These are phyloP conservation scores for Bombus ignitus DNA, from an alignment of 1,140 invertebrate genomes.

Conservation along the genomic window DNA sequence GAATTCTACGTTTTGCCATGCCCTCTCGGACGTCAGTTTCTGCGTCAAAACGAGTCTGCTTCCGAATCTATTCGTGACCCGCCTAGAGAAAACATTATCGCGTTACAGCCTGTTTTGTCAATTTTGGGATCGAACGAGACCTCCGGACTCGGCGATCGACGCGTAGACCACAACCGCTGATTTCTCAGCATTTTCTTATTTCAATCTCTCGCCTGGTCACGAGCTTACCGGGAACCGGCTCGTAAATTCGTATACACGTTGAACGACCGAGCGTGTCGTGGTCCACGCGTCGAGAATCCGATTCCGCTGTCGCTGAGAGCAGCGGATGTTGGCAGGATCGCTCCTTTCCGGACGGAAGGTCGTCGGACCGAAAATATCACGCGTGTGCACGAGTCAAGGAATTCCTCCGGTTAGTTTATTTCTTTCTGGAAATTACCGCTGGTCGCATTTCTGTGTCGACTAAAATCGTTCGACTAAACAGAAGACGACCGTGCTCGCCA, in stretches of 20 bases:
- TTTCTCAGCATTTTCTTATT: background rate
- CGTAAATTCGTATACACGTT: constrained; percentile 31
- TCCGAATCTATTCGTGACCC: background rate
- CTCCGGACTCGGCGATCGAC: background rate
- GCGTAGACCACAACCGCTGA: no score
- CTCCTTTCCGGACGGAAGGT: constrained; percentile 69
- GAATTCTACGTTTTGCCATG: constrained; percentile 25
- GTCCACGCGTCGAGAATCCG: constrained; percentile 15
- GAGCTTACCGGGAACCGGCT: constrained; percentile 7
- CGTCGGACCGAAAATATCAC: constrained; percentile 78
- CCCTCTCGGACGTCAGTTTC: background rate
- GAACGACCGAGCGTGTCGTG: no score
- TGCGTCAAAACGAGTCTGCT: constrained; percentile 1
- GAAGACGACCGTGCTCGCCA: constrained; percentile 16
- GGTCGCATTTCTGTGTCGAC: constrained; percentile 55
- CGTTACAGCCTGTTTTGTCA: constrained; percentile 16
- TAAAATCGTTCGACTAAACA: constrained; percentile 65
- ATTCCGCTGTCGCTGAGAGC: background rate
- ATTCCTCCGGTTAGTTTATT: constrained; percentile 76
- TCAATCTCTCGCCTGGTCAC: constrained; percentile 11
- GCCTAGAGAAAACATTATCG: background rate
- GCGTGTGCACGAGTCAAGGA: constrained; percentile 73
- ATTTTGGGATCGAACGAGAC: background rate
- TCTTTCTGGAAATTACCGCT: constrained; percentile 75
- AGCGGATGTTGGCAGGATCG: constrained; percentile 50